Evolutionary conservation across 1,140 invertebrate species (phyloP).

Genomic region (Drosophila kurseongensis): DNA sequence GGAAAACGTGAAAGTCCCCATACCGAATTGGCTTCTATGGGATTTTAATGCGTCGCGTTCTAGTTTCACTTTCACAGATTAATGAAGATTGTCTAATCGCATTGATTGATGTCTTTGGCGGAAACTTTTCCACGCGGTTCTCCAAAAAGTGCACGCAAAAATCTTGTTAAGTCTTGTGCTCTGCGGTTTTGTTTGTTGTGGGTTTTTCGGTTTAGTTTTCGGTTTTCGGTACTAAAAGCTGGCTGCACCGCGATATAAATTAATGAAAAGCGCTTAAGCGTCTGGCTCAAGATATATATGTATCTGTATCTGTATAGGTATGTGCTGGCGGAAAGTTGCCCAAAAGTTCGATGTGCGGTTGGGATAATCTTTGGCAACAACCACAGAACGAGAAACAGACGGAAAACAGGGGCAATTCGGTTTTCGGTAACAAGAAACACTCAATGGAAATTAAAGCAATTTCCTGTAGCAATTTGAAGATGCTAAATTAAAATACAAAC

Average conservation of each 20-base stretch:
- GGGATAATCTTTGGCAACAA: conserved; percentile 44
- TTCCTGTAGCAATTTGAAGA: conserved; percentile 79
- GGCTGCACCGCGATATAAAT: conserved; percentile 46
- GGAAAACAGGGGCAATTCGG: conserved; percentile 53
- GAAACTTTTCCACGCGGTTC: conserved; percentile 5
- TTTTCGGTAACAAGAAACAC: conserved; percentile 51
- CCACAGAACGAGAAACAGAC: conserved; percentile 46
- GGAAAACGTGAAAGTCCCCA: conserved; percentile 19
- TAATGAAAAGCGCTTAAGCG: conserved; percentile 74
- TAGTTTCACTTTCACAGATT: conserved; percentile 49
- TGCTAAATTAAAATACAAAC: conserved; percentile 78
- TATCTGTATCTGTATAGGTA: background rate
- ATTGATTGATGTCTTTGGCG: conserved; percentile 49
- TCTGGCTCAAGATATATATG: conserved; percentile 12
- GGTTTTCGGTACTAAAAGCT: conserved; percentile 14
- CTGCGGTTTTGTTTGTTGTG: conserved; percentile 46
- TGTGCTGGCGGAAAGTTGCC: conserved; percentile 17
- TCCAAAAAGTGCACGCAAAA: conserved; percentile 51
- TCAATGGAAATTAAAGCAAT: conserved; percentile 83
- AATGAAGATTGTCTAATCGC: conserved; percentile 32
- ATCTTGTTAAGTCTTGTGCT: conserved; percentile 45
- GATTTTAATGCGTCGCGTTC: conserved; percentile 60
- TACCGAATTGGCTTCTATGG: conserved; percentile 58
- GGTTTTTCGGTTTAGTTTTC: conserved; percentile 22
- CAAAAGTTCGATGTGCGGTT: conserved; percentile 29